These are phyloP conservation scores for Ooceraea biroi DNA, from an alignment of 1,140 invertebrate species.

Conservation along the genomic window DNA sequence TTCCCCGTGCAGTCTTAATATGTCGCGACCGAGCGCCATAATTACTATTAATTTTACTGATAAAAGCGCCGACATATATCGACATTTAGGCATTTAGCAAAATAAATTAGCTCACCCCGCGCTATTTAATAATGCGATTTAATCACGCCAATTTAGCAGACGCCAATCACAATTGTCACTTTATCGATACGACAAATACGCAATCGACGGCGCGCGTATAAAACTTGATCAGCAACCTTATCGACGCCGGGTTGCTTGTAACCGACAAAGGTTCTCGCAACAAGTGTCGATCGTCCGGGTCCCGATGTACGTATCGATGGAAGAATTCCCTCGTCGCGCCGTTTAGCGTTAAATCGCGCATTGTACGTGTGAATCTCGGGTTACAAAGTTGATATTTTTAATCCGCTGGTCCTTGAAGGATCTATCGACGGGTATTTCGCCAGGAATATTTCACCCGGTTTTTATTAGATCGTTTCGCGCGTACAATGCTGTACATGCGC, in stretches of 20 bases:
- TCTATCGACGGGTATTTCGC: slow-evolving; percentile 16
- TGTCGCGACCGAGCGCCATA: neutral
- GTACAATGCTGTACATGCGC: neutral
- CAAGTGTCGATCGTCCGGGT: neutral
- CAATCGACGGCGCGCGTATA: neutral
- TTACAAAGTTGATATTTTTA: slow-evolving; percentile 46
- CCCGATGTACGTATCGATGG: neutral
- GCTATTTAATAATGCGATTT: neutral
- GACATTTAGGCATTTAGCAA: neutral
- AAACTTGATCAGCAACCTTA: slow-evolving; percentile 7
- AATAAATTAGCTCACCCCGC: neutral
- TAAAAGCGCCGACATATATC: neutral
- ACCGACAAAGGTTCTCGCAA: neutral
- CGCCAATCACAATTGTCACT: slow-evolving; percentile 5
- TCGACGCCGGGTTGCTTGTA: neutral
- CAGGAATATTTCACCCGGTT: neutral
- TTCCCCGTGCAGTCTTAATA: neutral
- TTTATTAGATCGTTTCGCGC: neutral
- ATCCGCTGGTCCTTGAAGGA: slow-evolving; percentile 23
- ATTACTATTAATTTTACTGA: slow-evolving; percentile 23
- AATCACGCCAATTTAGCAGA: slow-evolving; percentile 3
- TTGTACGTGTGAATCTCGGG: slow-evolving; percentile 3
- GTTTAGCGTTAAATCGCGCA: neutral
- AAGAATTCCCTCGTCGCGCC: neutral
- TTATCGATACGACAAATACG: neutral